Conservation (phyloP, 37 sponge, comb jelly and placozoan species). For the Mnemiopsis leidyi region DNA sequence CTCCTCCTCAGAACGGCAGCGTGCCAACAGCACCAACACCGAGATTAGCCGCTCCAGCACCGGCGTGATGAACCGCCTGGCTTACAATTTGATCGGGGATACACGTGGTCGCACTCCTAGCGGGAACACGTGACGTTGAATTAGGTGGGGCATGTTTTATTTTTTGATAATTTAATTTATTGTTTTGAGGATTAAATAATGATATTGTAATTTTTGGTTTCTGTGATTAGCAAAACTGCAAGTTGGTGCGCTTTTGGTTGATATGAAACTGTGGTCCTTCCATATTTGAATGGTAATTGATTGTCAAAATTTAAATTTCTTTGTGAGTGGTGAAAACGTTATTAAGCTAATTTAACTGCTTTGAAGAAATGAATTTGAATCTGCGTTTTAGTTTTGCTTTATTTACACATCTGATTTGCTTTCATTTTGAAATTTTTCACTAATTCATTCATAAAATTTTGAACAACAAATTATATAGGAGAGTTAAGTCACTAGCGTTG, state of each 20-base stretch:
- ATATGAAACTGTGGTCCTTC: not conserved
- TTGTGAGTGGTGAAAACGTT: not conserved
- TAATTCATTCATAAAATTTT: too few species aligned
- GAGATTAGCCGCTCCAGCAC: slow-evolving; percentile 6
- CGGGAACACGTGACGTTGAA: not conserved
- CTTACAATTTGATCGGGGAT: not conserved
- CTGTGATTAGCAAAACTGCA: not conserved
- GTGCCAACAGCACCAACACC: not conserved
- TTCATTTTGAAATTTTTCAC: not conserved
- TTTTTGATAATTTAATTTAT: not conserved
- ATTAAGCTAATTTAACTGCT: not conserved
- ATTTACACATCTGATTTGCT: not conserved
- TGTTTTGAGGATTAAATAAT: not conserved
- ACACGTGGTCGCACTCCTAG: not conserved
- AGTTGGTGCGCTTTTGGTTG: not conserved
- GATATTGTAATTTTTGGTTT: not conserved
- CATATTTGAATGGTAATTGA: not conserved
- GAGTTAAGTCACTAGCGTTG: not conserved
- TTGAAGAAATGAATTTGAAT: not conserved
- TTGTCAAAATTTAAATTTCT: not conserved
- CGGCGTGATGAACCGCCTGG: not conserved
- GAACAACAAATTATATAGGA: too few species aligned
- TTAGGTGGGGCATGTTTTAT: not conserved
- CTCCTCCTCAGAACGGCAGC: not conserved
- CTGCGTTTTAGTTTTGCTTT: not conserved